These are phyloP conservation scores for Distichodus sexfasciatus DNA, from an alignment of 2,797 vertebrate species.

Conservation along the genomic window DNA sequence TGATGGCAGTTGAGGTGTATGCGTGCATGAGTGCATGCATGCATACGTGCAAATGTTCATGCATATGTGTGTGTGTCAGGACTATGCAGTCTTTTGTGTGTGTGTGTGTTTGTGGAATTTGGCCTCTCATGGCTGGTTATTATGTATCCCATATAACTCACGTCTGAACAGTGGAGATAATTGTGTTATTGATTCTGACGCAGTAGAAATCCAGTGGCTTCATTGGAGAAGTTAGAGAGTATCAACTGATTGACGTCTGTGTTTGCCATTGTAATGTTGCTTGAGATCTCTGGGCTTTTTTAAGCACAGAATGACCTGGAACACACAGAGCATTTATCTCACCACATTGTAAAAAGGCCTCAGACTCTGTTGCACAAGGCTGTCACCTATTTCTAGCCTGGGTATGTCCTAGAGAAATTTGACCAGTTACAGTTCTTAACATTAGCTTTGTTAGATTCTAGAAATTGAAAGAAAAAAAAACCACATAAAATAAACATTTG, in stretches of 20 bases:
- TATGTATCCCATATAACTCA: slow-evolving; percentile 24
- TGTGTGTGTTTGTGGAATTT: slow-evolving; percentile 38
- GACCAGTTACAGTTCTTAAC: not conserved
- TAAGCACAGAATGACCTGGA: slow-evolving; percentile 10
- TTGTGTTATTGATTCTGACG: slow-evolving; percentile 33
- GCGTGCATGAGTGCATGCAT: too few species aligned
- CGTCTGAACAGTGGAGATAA: slow-evolving; percentile 37
- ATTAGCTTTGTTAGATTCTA: not conserved
- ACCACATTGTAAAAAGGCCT: slow-evolving; percentile 30
- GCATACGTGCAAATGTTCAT: not conserved
- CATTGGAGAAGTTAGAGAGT: not conserved
- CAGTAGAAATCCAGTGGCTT: slow-evolving; percentile 26
- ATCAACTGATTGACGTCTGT: not conserved
- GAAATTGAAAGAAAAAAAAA: not conserved
- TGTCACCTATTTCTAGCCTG: not conserved
- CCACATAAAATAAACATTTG: not conserved
- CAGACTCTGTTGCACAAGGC: not conserved
- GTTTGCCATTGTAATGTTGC: not conserved
- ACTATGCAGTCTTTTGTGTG: not conserved
- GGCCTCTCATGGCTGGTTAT: slow-evolving; percentile 40
- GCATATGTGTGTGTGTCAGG: not conserved
- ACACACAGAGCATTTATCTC: slow-evolving; percentile 17
- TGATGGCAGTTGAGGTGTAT: too few species aligned
- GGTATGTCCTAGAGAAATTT: not conserved
- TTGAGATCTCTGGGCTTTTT: slow-evolving; percentile 16